Evolutionary conservation across 2,888 invertebrate species (phyloP), one percentile per base, ranked within the genome.

Genomic region (Lacanobia wlatinum): DNA sequence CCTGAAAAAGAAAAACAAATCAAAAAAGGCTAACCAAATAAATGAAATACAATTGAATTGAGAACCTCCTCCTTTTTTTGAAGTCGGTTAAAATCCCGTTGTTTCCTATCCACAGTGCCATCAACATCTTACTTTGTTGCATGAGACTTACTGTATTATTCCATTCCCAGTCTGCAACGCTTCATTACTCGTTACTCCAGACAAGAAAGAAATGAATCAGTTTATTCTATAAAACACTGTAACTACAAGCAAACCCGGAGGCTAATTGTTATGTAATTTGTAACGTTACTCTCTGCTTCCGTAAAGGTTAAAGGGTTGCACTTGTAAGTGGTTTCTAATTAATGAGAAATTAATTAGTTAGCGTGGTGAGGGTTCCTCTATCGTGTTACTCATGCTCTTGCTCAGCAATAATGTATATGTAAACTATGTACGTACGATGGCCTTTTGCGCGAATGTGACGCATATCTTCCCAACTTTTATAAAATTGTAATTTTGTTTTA

Each of bases 181-280:
- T 63, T 74, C n/a, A 38, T n/a, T 53, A 23, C 1, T 23, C 38
- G n/a, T n/a, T 28, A 28, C 28, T 12, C 1, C 12, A 53, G 0
- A 46, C 46, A 64, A 64, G 23, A 74, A 72, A 72, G 0, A n/a
- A 55, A 63, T 21, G 14, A 23, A 74, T 75, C 14, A 7, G 16
- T 38, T 73, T 43, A 43, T 28, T 34, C 34, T 43, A 12, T 16
- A n/a, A 53, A n/a, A 53, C 16, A n/a, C 16, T 73, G 0, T 23
- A 14, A 46, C 12, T 53, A 5, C 38, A 52, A 21, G 18, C 0
- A 34, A 40, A 23, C 55, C 21, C 55, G 55, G 55, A 56, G 65
- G 8, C 0, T 46, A 1, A 28, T 62, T 55, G n/a, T 40, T 48
- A 16, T 5, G 6, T 73, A 14, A 40, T 23, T 28, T 73, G 46